Base-by-base conservation (phyloP, 2,888 invertebrate genomes). In the Lapara coniferarum region DNA sequence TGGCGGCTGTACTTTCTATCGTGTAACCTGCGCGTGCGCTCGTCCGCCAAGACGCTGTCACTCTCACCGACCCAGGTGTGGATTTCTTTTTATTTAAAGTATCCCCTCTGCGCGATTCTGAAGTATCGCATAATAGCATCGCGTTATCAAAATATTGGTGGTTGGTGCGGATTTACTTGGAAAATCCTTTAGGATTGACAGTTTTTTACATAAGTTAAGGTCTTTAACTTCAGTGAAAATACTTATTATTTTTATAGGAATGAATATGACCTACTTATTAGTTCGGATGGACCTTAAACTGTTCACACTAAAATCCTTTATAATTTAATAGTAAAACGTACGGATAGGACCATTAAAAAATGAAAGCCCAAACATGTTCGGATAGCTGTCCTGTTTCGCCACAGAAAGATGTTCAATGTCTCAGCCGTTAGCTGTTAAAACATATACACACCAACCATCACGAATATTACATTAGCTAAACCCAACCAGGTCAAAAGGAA, bases 71-170 rank as follows among this genome's bases (percentile, higher is more conserved):
- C 77, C 80, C 81, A 75, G 72, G 78, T 73, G 73, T 77, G 76
- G 86, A 86, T 91, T 90, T 89, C 90, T 90, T 92, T 91, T 89
- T 93, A 92, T 91, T 89, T 86, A 87, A 89, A 87, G 79, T 81
- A 88, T 89, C 91, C 92, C 92, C 90, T 84, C 82, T 78, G 79
- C 71, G 76, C 76, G 84, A 83, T 87, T 84, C 87, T 86, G 84
- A 80, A 88, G 83, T 88, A 90, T 89, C 87, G 81, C 87, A 89
- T 88, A 86, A 87, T 75, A 67, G 71, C 79, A 79, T 84, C 82
- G 71, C 81, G 83, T 88, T 90, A 91, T 90, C 89, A 87, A 83
- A 82, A 75, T 86, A 68, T 10, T 46, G 59, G 59, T 7, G 16
- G 13, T 63, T 63, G 19, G 19, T 19, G 49, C 63, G 49, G 63